phyloP scores from a whole-genome alignment of 1,140 invertebrate genomes.

The Drosophila mayri region DNA sequence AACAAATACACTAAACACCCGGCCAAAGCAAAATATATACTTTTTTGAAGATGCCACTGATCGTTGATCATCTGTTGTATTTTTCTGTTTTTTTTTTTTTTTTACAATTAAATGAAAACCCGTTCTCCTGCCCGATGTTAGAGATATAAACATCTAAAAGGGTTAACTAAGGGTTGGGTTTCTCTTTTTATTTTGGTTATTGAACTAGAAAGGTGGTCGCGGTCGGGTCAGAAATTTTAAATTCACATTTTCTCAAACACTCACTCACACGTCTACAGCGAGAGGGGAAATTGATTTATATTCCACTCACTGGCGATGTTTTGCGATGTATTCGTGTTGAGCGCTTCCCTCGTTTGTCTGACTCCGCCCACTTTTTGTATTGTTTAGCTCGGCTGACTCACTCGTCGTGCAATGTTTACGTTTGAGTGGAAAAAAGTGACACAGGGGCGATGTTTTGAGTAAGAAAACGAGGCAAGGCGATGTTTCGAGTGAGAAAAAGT shows the following conservation, averaged over 20 bases:
- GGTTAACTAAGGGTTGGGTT: constrained; percentile 47
- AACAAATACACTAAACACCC: not conserved
- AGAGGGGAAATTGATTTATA: constrained; percentile 36
- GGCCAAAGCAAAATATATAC: not conserved
- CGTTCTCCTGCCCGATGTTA: constrained; percentile 22
- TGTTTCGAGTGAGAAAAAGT: constrained; percentile 26
- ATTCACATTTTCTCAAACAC: constrained; percentile 1
- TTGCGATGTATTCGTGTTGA: constrained; percentile 51
- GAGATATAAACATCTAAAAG: constrained; percentile 25
- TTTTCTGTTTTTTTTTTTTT: constrained; percentile 8
- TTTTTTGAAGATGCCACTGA: not conserved
- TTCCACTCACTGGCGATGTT: constrained; percentile 71
- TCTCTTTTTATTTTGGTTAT: constrained; percentile 8
- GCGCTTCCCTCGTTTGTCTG: constrained; percentile 35
- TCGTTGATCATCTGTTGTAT: constrained; percentile 42
- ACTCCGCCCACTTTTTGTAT: constrained; percentile 75
- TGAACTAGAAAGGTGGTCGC: constrained; percentile 41
- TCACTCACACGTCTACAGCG: constrained; percentile 22
- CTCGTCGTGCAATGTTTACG: constrained; percentile 37
- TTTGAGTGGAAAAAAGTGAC: constrained; percentile 36
- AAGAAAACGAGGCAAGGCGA: constrained; percentile 14
- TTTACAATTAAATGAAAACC: constrained; percentile 21
- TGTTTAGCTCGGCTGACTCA: constrained; percentile 20
- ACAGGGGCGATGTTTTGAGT: constrained; percentile 31
- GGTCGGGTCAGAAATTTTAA: constrained; percentile 31